Base-by-base conservation (phyloP, 2,113 vertebrate genomes). In the Ptilorrhoa leucosticta region DNA sequence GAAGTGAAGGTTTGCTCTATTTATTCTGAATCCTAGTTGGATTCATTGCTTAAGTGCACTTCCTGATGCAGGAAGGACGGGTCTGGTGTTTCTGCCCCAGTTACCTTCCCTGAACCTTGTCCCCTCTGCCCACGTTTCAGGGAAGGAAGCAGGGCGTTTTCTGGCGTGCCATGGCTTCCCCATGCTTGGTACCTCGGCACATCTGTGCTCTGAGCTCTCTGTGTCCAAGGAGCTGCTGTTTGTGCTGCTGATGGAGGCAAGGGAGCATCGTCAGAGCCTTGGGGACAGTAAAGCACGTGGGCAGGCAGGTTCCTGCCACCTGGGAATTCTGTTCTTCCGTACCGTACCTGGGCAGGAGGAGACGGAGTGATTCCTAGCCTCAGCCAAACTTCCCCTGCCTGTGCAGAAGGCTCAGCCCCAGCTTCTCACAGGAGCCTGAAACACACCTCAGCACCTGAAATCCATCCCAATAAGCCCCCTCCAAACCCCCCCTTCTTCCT, bases 301-400 rank as follows among this genome's bases (percentile, higher is more conserved):
- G 30, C 35, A 45, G 40, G 63, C 50, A 82, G 56, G 15, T 9
- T 50, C 28, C 58, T 42, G 40, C n/a, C 24, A 13, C 37, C 53
- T 33, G 37, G 31, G 44, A 58, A 5, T 26, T 58, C 61, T 44
- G 27, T 33, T 60, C 22, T 60, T 51, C 33, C 39, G 27, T 0
- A 0, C 10, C 4, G 6, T 42, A 26, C 44, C 31, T 0, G 1
- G 7, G 31, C 2, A 2, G 50, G 30, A 82, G 60, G 12, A 39
- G 58, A 27, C 0, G 0, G 57, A 61, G 47, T 1, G 0, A 24
- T 51, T 2, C 6, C 37, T 3, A 11, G 7, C 14, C 37, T 56
- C 2, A 4, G 51, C 35, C 33, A 30, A 71, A 9, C 28, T 33
- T 30, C 10, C 20, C 16, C 51, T 54, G 63, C 28, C 10, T 4